phyloP scores from a whole-genome alignment of 2,113 vertebrate genomes.

The Campylorhamphus procurvoides region DNA sequence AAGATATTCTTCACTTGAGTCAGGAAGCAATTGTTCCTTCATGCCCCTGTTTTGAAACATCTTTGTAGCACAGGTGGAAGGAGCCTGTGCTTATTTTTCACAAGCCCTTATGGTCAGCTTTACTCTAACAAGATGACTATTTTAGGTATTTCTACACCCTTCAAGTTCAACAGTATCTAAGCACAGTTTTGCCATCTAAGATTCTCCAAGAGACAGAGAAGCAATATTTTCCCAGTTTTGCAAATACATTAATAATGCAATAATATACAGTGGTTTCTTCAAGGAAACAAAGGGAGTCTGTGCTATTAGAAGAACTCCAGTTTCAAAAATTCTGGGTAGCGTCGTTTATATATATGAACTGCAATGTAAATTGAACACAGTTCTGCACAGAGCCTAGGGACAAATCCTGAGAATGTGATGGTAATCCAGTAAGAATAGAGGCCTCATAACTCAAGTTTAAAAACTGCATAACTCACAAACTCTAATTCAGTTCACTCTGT shows the following conservation, averaged over 20 bases:
- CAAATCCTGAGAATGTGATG: not conserved
- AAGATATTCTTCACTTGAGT: not conserved
- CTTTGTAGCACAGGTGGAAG: not conserved
- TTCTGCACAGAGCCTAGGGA: not conserved
- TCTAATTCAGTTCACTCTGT: not conserved
- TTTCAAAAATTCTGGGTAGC: not conserved
- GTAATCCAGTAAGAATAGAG: not conserved
- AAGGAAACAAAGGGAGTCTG: not conserved
- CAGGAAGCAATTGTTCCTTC: not conserved
- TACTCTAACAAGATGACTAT: not conserved
- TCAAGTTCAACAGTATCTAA: not conserved
- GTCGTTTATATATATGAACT: not conserved
- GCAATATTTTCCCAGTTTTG: not conserved
- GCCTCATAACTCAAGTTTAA: conserved; percentile 4
- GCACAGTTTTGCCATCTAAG: not conserved
- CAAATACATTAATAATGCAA: not conserved
- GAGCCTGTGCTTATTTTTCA: not conserved
- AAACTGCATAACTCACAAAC: conserved; percentile 4
- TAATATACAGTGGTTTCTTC: not conserved
- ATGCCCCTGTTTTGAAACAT: not conserved
- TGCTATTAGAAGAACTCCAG: not conserved
- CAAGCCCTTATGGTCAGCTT: not conserved
- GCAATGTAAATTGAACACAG: not conserved
- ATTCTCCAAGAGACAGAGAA: not conserved
- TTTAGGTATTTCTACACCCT: not conserved